Evolutionary conservation across 1,140 invertebrate species (phyloP), one percentile per base, ranked within the genome.

Genomic region (Aphelenchoides fujianensis): DNA sequence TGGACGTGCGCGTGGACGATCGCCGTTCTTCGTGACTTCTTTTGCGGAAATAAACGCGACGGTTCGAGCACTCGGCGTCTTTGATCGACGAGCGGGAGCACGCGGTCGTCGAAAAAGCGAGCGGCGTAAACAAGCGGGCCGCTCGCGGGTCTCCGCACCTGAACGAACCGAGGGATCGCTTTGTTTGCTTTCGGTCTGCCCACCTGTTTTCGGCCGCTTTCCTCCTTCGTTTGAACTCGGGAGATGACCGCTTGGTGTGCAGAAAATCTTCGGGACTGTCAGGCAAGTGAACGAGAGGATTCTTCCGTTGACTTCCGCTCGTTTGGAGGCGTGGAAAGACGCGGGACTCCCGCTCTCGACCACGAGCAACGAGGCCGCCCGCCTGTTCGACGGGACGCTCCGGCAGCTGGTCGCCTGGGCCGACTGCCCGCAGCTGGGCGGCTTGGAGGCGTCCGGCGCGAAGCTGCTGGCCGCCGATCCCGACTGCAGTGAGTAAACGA

Each of bases 381-480:
- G 87, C 76, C 66, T 87, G 57, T 88, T 84, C 78, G 88, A 88
- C 80, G 84, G 86, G 35, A 75, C 81, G n/a, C 63, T 88, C 7
- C 82, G 85, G 69, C 87, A 88, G 83, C 83, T 87, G 41, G 84
- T 88, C 28, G 86, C 87, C 2, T 89, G 87, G 87, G 86, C 86
- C 66, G 86, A 88, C 73, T 86, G 87, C 70, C 74, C 74, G 12
- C 77, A 76, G 53, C 68, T 88, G 5, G 87, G 86, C 54, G 88
- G 88, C n/a, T 75, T 89, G 27, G 82, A 83, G 36, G 78, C 77
- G 28, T 85, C 86, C 0, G 19, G 86, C 28, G 71, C 84, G n/a
- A 85, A 85, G 64, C 85, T 88, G 79, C 70, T 84, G 2, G 70
- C 77, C 23, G 83, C 86, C 27, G 88, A 89, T 81, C 85, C 87